Evolutionary conservation across 37 sponge, comb jelly and placozoan species (phyloP).

Genomic region (Aplysina aerophoba): DNA sequence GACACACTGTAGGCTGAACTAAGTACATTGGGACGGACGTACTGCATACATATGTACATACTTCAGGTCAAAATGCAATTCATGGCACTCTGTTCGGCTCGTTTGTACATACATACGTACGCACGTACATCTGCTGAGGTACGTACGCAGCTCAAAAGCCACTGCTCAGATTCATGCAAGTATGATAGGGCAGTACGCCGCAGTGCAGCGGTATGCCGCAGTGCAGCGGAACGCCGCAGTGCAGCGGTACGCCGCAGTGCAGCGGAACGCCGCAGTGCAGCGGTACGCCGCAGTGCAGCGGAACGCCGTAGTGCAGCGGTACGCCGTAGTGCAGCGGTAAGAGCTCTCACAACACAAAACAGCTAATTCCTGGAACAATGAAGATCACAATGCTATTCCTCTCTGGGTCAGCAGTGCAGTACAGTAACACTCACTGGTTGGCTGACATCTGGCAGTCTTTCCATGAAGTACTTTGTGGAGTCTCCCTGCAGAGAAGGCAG

Average conservation of each 20-base stretch:
- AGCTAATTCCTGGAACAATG: background rate
- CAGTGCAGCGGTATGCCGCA: too few relatives aligned
- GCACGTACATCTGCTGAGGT: background rate
- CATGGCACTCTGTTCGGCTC: too few relatives aligned
- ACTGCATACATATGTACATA: background rate
- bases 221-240: too few relatives aligned
- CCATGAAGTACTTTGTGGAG: constrained; percentile 77
- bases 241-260: too few relatives aligned
- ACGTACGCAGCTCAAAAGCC: background rate
- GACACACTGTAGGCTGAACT: background rate
- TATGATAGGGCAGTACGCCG: too few relatives aligned
- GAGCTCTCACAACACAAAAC: background rate
- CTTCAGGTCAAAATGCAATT: background rate
- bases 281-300: background rate
- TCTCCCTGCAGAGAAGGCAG: constrained; percentile 71
- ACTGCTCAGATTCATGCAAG: background rate
- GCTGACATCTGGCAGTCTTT: constrained; percentile 55
- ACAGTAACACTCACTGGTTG: constrained; percentile 57
- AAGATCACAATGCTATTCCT: too few relatives aligned
- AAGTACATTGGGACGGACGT: background rate
- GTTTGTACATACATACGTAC: constrained; percentile 3
- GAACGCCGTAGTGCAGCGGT: background rate
- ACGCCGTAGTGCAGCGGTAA: background rate
- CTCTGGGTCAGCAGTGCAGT: too few relatives aligned
- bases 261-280: background rate